Evolutionary conservation across 2,888 invertebrate genomes (phyloP), one percentile per base, ranked within the genome.

Genomic region (Drosophila quinaria): DNA sequence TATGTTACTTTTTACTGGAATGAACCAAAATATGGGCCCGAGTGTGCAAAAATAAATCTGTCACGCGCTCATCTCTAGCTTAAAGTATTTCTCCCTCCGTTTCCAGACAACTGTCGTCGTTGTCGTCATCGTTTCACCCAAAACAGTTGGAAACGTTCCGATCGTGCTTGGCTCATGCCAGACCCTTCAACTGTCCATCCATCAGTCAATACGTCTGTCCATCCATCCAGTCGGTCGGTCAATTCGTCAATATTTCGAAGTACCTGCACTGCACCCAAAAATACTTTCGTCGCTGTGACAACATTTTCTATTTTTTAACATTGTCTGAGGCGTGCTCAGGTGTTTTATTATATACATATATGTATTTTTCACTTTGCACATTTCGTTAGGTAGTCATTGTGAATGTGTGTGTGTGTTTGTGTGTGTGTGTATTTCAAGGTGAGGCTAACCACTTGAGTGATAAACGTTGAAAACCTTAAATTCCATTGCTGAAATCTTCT

Each of bases 211-310:
- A 63, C 52, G 51, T 50, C 44, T 35, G 13, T 61, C 49, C 55
- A 47, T 51, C 69, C 51, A 65, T 62, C 58, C 54, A 37, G 22
- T 47, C 50, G 33, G 44, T 51, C n/a, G 31, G 50, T 33, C 64
- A 64, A 49, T 44, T 22, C 42, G 70, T 78, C 80, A 81, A 81
- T 75, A 73, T 33, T 47, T 46, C 51, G 46, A 71, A 78, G 73
- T 85, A 78, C 72, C 77, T 88, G 67, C 41, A 64, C 86, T 78
- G 75, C 73, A 85, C 80, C 87, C 72, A 80, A 61, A 61, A 78
- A 78, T 81, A 79, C 67, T 74, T 80, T 70, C 66, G 56, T 61
- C 59, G 63, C 63, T 67, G 64, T 74, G 69, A 75, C 80, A 75
- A 78, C 81, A 81, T 74, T 81, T 81, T 84, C 71, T 78, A 78